phyloP scores from a whole-genome alignment of 2,113 vertebrate genomes.

The Odocoileus virginianus region DNA sequence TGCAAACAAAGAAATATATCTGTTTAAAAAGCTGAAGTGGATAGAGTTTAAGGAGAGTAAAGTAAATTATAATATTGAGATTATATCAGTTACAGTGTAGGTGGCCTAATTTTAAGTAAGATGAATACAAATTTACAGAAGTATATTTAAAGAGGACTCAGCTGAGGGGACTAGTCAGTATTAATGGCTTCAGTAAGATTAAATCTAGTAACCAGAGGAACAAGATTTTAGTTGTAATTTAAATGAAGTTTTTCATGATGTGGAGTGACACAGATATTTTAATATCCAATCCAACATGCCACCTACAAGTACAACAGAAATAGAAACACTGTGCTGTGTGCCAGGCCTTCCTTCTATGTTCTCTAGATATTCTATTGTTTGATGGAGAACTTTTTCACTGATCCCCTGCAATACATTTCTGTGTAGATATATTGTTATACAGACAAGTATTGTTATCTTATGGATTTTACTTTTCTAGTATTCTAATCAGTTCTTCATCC shows the following conservation, averaged over 20 bases:
- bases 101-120: conserved; percentile 11
- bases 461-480: neutral
- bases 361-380: neutral
- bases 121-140: neutral
- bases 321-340: neutral
- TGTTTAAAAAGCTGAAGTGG: neutral
- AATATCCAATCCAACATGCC: neutral
- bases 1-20: neutral
- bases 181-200: neutral
- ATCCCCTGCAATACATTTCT: neutral
- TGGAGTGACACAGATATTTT: neutral
- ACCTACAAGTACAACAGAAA: neutral
- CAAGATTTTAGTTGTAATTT: neutral
- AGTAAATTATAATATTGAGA: neutral
- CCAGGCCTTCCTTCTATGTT: neutral
- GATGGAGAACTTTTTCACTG: neutral
- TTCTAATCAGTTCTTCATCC: neutral
- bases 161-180: neutral
- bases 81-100: neutral
- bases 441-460: neutral
- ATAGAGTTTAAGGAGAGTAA: neutral
- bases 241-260: neutral
- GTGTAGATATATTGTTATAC: neutral
- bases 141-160: neutral
- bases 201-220: neutral